Conservation (phyloP, 2,888 invertebrate genomes). For the Crioceris asparagi region DNA sequence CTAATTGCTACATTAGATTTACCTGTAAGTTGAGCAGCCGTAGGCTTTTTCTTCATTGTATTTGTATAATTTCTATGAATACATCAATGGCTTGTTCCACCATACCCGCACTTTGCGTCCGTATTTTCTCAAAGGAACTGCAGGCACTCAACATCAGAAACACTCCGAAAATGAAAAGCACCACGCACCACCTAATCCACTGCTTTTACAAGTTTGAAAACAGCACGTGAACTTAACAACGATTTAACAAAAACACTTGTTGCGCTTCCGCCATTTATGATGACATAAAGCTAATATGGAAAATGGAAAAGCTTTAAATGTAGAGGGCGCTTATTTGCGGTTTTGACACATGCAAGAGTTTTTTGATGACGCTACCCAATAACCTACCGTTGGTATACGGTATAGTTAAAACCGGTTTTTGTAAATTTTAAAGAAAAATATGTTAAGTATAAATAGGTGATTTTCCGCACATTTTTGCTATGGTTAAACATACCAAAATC, state of each 20-base stretch:
- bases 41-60: slow-evolving; percentile 22
- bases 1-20: slow-evolving; percentile 18
- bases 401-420: too few relatives aligned
- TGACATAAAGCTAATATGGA: slow-evolving; percentile 19
- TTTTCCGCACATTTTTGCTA: too few relatives aligned
- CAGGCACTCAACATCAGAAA: slow-evolving; percentile 8
- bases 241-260: slow-evolving; percentile 26
- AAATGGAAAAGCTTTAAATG: slow-evolving; percentile 1
- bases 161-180: background rate
- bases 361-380: too few relatives aligned
- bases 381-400: too few relatives aligned
- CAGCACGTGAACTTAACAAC: slow-evolving; percentile 20
- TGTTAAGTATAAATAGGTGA: too few relatives aligned
- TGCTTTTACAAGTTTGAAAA: slow-evolving; percentile 10
- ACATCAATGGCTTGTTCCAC: slow-evolving; percentile 11
- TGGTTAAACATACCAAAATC: too few relatives aligned
- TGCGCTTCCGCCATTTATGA: slow-evolving; percentile 28
- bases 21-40: too few relatives aligned
- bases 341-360: too few relatives aligned
- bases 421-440: too few relatives aligned
- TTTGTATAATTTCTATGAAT: slow-evolving; percentile 9
- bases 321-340: slow-evolving; percentile 18
- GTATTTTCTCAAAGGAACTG: slow-evolving; percentile 9
- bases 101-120: slow-evolving; percentile 15
- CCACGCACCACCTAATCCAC: background rate